Base-by-base conservation (phyloP, 2,113 vertebrate genomes). In the Chitala chitala region DNA sequence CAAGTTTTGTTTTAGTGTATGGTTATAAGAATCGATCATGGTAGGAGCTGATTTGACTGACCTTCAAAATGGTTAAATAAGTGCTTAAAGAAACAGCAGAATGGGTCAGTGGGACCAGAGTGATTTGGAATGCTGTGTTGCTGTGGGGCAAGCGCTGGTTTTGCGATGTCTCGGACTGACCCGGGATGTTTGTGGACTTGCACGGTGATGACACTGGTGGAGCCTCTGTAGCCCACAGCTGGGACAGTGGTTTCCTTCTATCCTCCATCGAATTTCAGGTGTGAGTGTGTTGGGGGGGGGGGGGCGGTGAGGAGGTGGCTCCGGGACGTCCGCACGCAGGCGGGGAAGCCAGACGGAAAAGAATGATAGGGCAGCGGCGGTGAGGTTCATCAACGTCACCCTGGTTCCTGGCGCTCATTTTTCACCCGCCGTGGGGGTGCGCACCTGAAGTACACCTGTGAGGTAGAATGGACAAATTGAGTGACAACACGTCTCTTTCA, bases 341-440 rank as follows among this genome's bases (percentile, higher is more conserved):
- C 84, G 86, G 89, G 92, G 95, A 98, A 98, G 88, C 92, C 93
- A 97, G 91, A 94, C 90, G 96, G 94, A 98, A 96, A 98, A 98
- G 95, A 99, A 94, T 96, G 95, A 98, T 98, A 92, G 94, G 87
- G 89, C 87, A 85, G 65, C 54, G 84, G 85, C 84, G 66, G 90
- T 3, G 85, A 95, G 94, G 94, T 99, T 98, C 95, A 98, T 99
- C 96, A 98, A 96, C 95, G 96, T 98, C 96, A 96, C 87, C 84
- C 84, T 77, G 86, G 82, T 85, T 89, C 89, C 87, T 90, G 92
- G 90, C 90, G 84, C 92, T 96, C 94, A 95, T 99, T 98, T 96
- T 94, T 99, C 96, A 98, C 90, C 88, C 88, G 90, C 89, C 94
- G 94, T 97, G 90, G 87, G 94, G 92, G 91, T 92, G 91, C 86